Evolutionary conservation across 2,888 invertebrate genomes (phyloP), one percentile per base, ranked within the genome.

Genomic region (Cerceris rybyensis): DNA sequence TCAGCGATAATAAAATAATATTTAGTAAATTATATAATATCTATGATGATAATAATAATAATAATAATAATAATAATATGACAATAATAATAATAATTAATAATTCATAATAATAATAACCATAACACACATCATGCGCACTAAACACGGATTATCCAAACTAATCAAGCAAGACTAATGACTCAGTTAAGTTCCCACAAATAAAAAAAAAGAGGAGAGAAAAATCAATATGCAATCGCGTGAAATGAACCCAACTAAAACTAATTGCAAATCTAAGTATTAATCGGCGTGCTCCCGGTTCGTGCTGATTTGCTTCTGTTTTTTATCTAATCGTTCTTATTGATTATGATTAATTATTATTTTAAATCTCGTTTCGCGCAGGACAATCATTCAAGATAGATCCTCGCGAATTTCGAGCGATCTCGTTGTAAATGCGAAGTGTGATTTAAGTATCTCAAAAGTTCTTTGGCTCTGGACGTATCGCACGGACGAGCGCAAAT

Each of bases 111-210:
- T 82, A 64, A 75, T 83, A 66, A 80, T 82, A 80, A 86, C 87
- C 81, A 76, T 83, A 89, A 89, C 87, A 90, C 88, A 92, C 90
- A 91, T 88, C 91, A 92, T 92, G 92, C 92, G 90, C 89, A 88
- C 89, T 91, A 91, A 88, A 89, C 87, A 89, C 86, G 86, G 84
- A 86, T 84, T 67, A 83, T 82, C 82, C 82, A 86, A 86, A 88
- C 89, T 89, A 89, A 74, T 87, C 80, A 91, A 91, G 91, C 91
- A 87, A 84, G 87, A 88, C 86, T 89, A 88, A 82, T 84, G 84
- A 87, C 76, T 85, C 80, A 82, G 70, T 70, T 75, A 69, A 81
- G 69, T 66, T 83, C 67, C 69, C 79, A 75, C 76, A 77, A 80
- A 74, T 68, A 58, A 74, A 77, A 70, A 72, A 66, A 80, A 70